Evolutionary conservation across 2,113 vertebrate species (phyloP), one percentile per base, ranked within the genome.

Genomic region (Anhinga rufa): DNA sequence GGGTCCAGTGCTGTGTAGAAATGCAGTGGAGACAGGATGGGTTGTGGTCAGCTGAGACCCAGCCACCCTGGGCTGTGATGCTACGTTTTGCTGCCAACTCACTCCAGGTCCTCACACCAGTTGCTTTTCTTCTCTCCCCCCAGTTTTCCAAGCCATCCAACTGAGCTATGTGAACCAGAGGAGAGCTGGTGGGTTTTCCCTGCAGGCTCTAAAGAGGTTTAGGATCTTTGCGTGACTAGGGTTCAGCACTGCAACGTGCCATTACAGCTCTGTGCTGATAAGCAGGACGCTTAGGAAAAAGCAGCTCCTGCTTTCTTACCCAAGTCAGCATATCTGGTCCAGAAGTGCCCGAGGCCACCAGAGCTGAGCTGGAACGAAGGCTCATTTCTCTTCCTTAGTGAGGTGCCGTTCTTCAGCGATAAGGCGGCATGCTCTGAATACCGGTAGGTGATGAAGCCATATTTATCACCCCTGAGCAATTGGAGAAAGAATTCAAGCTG

Each of bases 361-460:
- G 87, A 98, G 95, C 98, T 98, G 57, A 98, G 98, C 96, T 98
- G 99, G 94, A 98, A 98, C 7, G 97, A 98, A 9, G 98, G 98
- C 77, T 99, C 99, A 0, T 98, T 97, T 84, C 98, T 98, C 97
- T 98, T 99, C 96, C 98, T 97, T 80, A 98, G 96, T 5, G 97
- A 96, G 13, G 98, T 97, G 32, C 98, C 99, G 0, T 96, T 98
- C 84, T 98, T 98, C 52, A 98, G 92, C 6, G 98, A 98, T 65
- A 98, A 98, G 93, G 98, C 98, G 2, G 98, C 98, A 1, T 98
- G 98, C 96, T 98, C 98, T 6, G 98, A 98, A 92, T 98, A 98
- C 36, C 98, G 98, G 94, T 99, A 99, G 77, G 99, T 99, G 97
- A 99, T 99, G 96, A 99, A 98, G 65, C 99, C 99, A 1, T 98